These are phyloP conservation scores for Amblyjoppa fuscipennis DNA, from an alignment of 2,888 invertebrate genomes.

Conservation along the genomic window DNA sequence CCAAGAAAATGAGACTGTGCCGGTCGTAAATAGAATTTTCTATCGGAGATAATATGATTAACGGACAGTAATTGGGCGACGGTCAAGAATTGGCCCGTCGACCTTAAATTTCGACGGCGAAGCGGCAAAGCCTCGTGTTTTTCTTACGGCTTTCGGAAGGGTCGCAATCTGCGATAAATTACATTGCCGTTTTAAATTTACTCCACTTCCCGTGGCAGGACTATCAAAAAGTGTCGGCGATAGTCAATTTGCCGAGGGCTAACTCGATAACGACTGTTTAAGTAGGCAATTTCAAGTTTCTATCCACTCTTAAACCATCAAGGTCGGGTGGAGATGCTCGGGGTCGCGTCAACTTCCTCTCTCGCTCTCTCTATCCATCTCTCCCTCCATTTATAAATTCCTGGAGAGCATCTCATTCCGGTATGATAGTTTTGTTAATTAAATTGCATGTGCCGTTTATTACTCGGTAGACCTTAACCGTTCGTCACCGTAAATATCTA, in stretches of 20 bases:
- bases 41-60: too few species aligned
- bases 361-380: not conserved
- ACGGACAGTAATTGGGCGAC: too few species aligned
- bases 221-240: not conserved
- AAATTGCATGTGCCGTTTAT: constrained; percentile 29
- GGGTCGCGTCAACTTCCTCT: not conserved
- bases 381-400: constrained; percentile 12
- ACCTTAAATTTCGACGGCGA: too few species aligned
- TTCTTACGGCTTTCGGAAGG: not conserved
- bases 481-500: constrained; percentile 5
- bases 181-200: not conserved
- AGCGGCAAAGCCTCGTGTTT: not conserved
- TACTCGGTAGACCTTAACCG: not conserved
- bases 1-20: too few species aligned
- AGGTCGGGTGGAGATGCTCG: constrained; percentile 5
- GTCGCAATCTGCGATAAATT: not conserved
- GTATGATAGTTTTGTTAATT: constrained; percentile 46
- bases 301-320: constrained; percentile 7
- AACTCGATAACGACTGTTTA: constrained; percentile 49
- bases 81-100: too few species aligned
- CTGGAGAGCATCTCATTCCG: constrained; percentile 12
- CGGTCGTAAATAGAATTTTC: too few species aligned
- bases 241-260: constrained; percentile 13
- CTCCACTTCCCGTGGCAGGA: not conserved
- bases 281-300: constrained; percentile 59